Evolutionary conservation across 2,888 invertebrate species (phyloP), one percentile per base, ranked within the genome.

Genomic region (Seira musarum): DNA sequence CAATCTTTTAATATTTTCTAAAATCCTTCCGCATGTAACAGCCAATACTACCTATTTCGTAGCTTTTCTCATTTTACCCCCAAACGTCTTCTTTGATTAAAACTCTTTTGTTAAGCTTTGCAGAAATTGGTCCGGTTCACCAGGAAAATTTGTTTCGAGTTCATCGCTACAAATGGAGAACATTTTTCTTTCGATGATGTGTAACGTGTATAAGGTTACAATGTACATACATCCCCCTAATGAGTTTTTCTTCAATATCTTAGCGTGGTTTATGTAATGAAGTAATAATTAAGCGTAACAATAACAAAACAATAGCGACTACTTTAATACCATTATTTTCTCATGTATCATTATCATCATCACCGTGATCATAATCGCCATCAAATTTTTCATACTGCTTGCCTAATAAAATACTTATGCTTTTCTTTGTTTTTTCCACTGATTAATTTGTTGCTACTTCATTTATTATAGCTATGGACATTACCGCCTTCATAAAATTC

Each of bases 41-140:
- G 30, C 30, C 3, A 30, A 30, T 30, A 13, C 49, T 49, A n/a
- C 15, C 49, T n/a, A 49, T n/a, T 49, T 49, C 49, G 49, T 69
- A n/a, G 24, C 69, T 69, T 69, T 49, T 69, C 53, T 53, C 69
- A 69, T n/a, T n/a, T 69, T 30, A 0, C 69, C 69, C 69, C 57
- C 10, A 49, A 53, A 21, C 46, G 19, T 67, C 46, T 8, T 35
- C 35, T 35, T 35, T 30, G 30, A 2, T 30, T 30, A 5, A 2
- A 30, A 8, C 30, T 30, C 30, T 30, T 30, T 30, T 30, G 30
- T 30, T 8, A 13, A 57, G 3, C 22, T 49, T 30, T 30, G 3
- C 30, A 30, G 30, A 30, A 2, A 30, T 21, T 68, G 68, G 22
- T 46, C 30, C 10, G 49, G 49, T 49, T 68, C 68, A 15, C 30